These are phyloP conservation scores for Melinaea menophilus DNA, from an alignment of 2,888 invertebrate species.

Conservation along the genomic window DNA sequence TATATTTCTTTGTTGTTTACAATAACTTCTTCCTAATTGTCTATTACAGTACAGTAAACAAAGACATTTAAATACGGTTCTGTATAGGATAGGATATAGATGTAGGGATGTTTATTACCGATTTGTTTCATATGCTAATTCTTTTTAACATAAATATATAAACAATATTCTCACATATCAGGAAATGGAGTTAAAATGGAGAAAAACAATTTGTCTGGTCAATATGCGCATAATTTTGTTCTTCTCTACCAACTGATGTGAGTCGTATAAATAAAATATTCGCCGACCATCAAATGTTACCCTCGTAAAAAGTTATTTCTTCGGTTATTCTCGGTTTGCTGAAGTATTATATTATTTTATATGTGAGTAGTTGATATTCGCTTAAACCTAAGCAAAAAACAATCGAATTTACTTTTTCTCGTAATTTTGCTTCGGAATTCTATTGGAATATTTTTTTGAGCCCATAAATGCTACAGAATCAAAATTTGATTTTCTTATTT, in stretches of 20 bases:
- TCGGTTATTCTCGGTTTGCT: slow-evolving; percentile 7
- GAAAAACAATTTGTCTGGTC: slow-evolving; percentile 21
- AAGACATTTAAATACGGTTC: too few species aligned
- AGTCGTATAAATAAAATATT: slow-evolving; percentile 25
- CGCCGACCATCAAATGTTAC: slow-evolving; percentile 32
- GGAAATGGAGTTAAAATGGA: slow-evolving; percentile 8
- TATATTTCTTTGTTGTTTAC: too few species aligned
- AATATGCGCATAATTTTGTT: slow-evolving; percentile 24
- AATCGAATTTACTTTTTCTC: too few species aligned
- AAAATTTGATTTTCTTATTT: too few species aligned
- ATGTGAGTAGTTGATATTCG: too few species aligned
- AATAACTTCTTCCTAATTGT: too few species aligned
- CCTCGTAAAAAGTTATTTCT: slow-evolving; percentile 39
- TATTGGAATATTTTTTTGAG: too few species aligned
- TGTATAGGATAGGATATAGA: not conserved
- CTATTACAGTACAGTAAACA: too few species aligned
- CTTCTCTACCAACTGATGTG: slow-evolving; percentile 16
- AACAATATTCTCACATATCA: not conserved
- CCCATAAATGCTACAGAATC: too few species aligned
- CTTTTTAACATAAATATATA: not conserved
- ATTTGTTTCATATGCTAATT: not conserved
- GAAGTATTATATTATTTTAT: too few species aligned
- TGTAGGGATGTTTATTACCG: not conserved
- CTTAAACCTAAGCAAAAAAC: too few species aligned
- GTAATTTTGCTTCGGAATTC: too few species aligned